phyloP scores from a whole-genome alignment of 2,113 vertebrate genomes.

The Oxyura jamaicensis region DNA sequence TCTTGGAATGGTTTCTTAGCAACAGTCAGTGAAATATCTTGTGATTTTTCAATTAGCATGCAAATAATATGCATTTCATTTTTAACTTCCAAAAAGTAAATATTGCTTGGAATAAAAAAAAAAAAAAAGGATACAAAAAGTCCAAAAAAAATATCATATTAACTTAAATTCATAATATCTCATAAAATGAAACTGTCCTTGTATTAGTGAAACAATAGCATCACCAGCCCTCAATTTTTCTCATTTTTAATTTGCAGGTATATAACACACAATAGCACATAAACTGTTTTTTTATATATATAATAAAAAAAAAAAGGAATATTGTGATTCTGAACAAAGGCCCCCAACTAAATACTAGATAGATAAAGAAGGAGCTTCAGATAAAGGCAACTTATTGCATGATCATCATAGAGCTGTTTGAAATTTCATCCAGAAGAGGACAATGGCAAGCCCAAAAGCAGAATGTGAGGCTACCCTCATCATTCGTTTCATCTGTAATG shows the following conservation, averaged over 20 bases:
- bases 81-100: conserved; percentile 40
- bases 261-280: neutral
- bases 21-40: conserved; percentile 52
- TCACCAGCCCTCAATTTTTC: neutral
- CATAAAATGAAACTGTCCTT: neutral
- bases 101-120: neutral
- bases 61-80: neutral
- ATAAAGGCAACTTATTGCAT: neutral
- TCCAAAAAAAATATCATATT: neutral
- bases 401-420: neutral
- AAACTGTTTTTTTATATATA: no score
- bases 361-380: neutral
- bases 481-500: neutral
- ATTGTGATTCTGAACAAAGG: neutral
- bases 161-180: neutral
- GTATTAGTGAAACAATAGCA: neutral
- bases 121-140: neutral
- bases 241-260: neutral
- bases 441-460: neutral
- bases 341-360: neutral
- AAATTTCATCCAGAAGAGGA: neutral
- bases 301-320: neutral
- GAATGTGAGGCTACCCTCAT: neutral
- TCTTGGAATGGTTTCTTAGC: conserved; percentile 62
- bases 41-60: conserved; percentile 18